A percentile compares a stretch with the other conserved stretches of the same genome.
Evolutionary conservation across 2,797 vertebrate species (phyloP).

Genomic region (Holocentrus rufus): DNA sequence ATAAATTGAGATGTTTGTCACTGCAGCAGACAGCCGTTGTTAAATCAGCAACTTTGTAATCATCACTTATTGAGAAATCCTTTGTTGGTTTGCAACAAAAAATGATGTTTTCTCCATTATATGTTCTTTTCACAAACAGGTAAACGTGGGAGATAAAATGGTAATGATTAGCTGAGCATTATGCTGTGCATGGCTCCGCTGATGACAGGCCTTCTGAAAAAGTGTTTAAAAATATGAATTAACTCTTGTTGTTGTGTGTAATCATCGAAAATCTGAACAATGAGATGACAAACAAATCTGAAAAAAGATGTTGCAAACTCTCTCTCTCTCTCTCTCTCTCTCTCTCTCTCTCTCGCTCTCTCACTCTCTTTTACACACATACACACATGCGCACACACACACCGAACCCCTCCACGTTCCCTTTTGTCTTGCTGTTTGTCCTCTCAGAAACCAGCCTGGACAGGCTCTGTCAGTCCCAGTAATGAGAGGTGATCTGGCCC

Average conservation of each 20-base stretch:
- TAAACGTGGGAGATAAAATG: background rate
- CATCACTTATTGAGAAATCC: too few relatives aligned
- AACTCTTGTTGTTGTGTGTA: background rate
- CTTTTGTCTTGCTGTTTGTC: constrained; percentile 37
- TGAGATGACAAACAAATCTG: background rate
- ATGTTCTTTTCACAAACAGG: background rate
- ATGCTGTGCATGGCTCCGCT: background rate
- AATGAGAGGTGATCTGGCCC: constrained; percentile 69
- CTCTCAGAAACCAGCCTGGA: constrained; percentile 53
- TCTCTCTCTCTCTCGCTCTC: too few relatives aligned
- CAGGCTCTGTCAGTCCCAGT: constrained; percentile 65
- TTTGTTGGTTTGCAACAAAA: background rate
- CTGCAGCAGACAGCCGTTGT: background rate
- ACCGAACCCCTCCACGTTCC: background rate
- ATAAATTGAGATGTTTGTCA: background rate
- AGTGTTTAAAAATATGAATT: background rate
- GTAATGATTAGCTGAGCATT: background rate
- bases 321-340: too few relatives aligned
- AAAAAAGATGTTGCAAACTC: background rate
- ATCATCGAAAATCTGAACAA: background rate
- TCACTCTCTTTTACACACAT: background rate
- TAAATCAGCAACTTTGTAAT: background rate
- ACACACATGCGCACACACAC: background rate
- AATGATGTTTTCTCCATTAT: background rate
- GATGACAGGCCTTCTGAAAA: background rate